Conservation (phyloP, 2,113 vertebrate genomes). For the Conger conger region DNA sequence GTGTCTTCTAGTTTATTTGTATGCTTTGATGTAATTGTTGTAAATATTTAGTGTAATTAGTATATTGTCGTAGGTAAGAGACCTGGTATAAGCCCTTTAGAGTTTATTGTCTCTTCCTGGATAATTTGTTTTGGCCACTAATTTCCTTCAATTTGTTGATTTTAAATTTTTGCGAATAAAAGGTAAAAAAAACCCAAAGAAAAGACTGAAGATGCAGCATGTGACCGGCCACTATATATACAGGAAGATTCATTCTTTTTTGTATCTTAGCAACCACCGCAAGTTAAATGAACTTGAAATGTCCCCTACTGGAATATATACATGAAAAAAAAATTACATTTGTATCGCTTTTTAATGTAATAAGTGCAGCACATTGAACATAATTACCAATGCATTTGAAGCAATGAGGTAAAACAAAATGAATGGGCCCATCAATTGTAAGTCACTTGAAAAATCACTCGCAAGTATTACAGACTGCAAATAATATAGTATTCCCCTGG, state of each 20-base stretch:
- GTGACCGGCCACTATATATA: neutral
- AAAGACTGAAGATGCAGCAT: neutral
- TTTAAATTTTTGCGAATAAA: no score
- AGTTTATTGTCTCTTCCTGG: no score
- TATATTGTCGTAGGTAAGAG: no score
- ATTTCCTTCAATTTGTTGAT: no score
- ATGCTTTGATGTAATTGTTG: no score
- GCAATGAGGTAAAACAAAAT: neutral
- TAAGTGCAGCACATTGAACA: neutral
- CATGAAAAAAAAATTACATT: neutral
- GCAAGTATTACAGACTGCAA: neutral
- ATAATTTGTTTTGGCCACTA: no score
- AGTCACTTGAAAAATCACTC: neutral
- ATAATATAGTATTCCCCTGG: neutral
- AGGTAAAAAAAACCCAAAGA: no score
- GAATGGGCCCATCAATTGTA: neutral
- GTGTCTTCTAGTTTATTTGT: no score
- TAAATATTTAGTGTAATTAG: no score
- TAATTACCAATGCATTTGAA: neutral
- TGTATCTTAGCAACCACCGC: neutral
- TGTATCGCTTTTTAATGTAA: neutral
- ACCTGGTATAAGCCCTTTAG: no score
- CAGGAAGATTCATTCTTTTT: neutral
- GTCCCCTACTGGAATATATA: neutral
- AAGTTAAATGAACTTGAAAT: neutral